phyloP scores from a whole-genome alignment of 2,888 invertebrate genomes.

The Erebia aethiops region DNA sequence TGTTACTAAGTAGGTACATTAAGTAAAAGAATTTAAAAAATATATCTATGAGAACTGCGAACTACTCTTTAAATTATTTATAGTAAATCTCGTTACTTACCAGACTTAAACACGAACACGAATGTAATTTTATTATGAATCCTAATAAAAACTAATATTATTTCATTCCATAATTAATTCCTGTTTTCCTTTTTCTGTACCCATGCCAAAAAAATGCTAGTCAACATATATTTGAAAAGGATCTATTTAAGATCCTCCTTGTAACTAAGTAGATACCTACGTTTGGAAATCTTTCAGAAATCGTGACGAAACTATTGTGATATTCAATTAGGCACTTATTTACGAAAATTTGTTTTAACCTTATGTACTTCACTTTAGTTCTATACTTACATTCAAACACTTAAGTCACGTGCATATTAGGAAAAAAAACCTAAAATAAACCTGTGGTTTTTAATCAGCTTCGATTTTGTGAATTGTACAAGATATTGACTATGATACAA shows the following conservation, averaged over 20 bases:
- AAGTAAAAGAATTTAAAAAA: too few relatives aligned
- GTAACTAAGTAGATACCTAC: constrained; percentile 1
- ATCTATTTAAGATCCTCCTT: background rate
- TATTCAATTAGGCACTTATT: constrained; percentile 46
- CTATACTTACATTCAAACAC: constrained; percentile 20
- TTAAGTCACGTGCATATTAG: background rate
- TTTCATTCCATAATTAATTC: too few relatives aligned
- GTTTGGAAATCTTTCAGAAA: constrained; percentile 49
- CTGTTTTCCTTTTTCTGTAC: too few relatives aligned
- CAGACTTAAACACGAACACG: too few relatives aligned
- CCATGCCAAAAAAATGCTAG: background rate
- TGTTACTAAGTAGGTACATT: too few relatives aligned
- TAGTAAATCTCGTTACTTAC: too few relatives aligned
- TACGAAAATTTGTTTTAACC: constrained; percentile 30
- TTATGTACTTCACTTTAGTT: constrained; percentile 16
- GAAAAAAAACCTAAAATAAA: background rate
- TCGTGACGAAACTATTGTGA: constrained; percentile 72
- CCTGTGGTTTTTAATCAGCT: background rate
- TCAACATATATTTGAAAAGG: background rate
- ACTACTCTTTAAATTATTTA: too few relatives aligned
- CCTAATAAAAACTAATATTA: too few relatives aligned
- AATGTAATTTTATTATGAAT: too few relatives aligned
- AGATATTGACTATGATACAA: background rate
- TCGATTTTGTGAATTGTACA: background rate
- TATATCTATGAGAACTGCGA: too few relatives aligned